phyloP scores from a whole-genome alignment of 2,113 vertebrate species.

The Laticauda colubrina region DNA sequence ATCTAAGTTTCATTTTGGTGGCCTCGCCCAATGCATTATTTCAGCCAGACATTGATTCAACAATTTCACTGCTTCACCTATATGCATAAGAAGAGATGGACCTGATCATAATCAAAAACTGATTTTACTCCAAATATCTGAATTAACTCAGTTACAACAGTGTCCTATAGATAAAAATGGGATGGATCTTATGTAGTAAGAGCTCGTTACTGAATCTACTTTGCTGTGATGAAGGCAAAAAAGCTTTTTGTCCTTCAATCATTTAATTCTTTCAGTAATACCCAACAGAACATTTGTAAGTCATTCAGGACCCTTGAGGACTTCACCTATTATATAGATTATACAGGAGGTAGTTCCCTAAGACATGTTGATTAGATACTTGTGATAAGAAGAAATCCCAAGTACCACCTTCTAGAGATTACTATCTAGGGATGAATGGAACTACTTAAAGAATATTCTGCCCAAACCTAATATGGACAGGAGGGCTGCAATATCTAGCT shows the following conservation, averaged over 20 bases:
- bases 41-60: not conserved
- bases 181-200: not conserved
- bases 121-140: not conserved
- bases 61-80: not conserved
- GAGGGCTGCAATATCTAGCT: not conserved
- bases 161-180: not conserved
- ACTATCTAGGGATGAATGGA: not conserved
- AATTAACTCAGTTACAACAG: not conserved
- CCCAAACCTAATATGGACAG: not conserved
- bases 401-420: not conserved
- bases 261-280: not conserved
- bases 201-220: not conserved
- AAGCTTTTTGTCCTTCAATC: not conserved
- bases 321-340: not conserved
- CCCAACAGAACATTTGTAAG: not conserved
- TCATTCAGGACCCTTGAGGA: not conserved
- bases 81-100: not conserved
- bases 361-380: not conserved
- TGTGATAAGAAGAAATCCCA: not conserved
- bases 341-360: not conserved
- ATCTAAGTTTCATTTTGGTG: not conserved
- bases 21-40: not conserved
- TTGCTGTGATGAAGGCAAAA: not conserved
- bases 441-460: not conserved
- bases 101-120: not conserved